Percentiles rank a stretch among this genome's conserved stretches.
These are phyloP conservation scores for Lepetodrilus schrolli DNA, from an alignment of 2,888 invertebrate species.

Conservation along the genomic window DNA sequence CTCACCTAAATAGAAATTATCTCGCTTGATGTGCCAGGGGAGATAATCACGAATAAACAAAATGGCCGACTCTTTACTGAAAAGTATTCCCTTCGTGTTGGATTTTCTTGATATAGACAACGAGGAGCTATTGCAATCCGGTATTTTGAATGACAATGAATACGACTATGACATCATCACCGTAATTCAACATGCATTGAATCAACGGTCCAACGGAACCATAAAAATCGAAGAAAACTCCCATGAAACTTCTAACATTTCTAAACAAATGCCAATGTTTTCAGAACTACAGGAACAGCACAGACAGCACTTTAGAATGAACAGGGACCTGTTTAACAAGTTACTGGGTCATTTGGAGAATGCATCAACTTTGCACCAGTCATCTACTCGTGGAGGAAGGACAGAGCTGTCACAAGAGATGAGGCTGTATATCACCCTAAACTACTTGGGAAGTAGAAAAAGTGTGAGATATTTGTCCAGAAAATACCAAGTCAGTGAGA, in stretches of 20 bases:
- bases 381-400: neutral
- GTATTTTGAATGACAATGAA: constrained; percentile 33
- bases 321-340: constrained; percentile 20
- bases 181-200: constrained; percentile 24
- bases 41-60: constrained; percentile 8
- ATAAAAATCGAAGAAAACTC: neutral
- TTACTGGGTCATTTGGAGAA: constrained; percentile 30
- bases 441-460: constrained; percentile 28
- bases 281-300: constrained; percentile 15
- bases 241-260: neutral
- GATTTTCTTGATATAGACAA: constrained; percentile 38
- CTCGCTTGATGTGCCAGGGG: constrained; percentile 10
- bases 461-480: constrained; percentile 26
- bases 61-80: constrained; percentile 34
- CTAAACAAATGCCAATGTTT: neutral
- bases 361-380: constrained; percentile 17
- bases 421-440: constrained; percentile 6
- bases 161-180: constrained; percentile 29
- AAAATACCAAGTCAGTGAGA: constrained; percentile 12
- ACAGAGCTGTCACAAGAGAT: constrained; percentile 18
- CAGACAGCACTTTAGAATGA: constrained; percentile 34
- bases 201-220: neutral
- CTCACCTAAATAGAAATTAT: no score
- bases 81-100: constrained; percentile 36
- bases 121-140: constrained; percentile 33